These are phyloP conservation scores for human (Homo sapiens) DNA, from an alignment of 2,113 vertebrate species.

Conservation along the genomic window GRCh38 chr16:82924001-82924500, in stretches of 20 bases:
- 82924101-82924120: too few relatives aligned
- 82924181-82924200: background rate
- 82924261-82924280: constrained; percentile 43
- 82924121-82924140: constrained; percentile 7
- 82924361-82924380: background rate
- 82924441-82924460: background rate
- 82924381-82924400: background rate
- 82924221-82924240: background rate
- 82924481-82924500: background rate
- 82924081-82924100: constrained; percentile 16
- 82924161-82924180: background rate
- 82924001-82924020: background rate
- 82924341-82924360: constrained; percentile 57
- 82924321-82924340: background rate
- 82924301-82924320: background rate
- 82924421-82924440: background rate
- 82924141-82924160: constrained; percentile 20
- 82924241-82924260: constrained; percentile 48
- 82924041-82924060: background rate
- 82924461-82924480: background rate
- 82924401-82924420: background rate
- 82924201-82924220: constrained; percentile 54
- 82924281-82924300: background rate
- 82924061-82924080: constrained; percentile 8
- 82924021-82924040: background rate